Conservation (phyloP, 1,140 invertebrate genomes). For the Copidosoma floridanum region DNA sequence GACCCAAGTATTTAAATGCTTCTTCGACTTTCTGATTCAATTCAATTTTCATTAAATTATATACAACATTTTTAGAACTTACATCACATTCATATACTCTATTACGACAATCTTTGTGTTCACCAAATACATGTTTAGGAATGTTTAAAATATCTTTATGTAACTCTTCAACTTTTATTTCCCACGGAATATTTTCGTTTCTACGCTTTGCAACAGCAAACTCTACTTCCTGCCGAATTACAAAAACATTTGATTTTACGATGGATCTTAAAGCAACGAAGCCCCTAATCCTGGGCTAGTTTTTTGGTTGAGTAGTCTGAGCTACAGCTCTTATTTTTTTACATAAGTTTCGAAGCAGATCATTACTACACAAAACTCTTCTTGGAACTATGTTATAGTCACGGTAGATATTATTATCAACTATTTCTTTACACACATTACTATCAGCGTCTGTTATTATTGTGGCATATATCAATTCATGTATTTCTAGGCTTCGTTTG, state of each 20-base stretch:
- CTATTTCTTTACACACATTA: not conserved
- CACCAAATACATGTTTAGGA: conserved; percentile 44
- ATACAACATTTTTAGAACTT: conserved; percentile 31
- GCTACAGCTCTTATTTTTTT: not conserved
- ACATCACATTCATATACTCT: conserved; percentile 31
- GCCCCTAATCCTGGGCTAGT: not conserved
- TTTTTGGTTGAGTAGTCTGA: not conserved
- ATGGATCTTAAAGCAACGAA: conserved; percentile 1
- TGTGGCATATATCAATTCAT: not conserved
- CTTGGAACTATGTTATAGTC: not conserved
- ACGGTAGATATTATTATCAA: not conserved
- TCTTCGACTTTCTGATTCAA: conserved; percentile 14
- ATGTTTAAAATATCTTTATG: conserved; percentile 37
- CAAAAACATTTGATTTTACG: conserved; percentile 23
- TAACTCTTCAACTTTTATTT: conserved; percentile 23
- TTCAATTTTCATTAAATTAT: conserved; percentile 25
- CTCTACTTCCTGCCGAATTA: conserved; percentile 26
- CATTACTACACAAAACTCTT: not conserved
- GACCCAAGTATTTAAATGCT: conserved; percentile 20
- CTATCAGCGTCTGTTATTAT: too few species aligned
- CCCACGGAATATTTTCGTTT: conserved; percentile 6
- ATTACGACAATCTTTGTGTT: conserved; percentile 37
- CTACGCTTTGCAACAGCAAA: conserved; percentile 9
- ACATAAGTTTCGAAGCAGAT: not conserved
- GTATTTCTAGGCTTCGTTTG: not conserved